Evolutionary conservation across 2,113 vertebrate species (phyloP), one percentile per base, ranked within the genome.

Genomic region (Anthoscopus minutus): DNA sequence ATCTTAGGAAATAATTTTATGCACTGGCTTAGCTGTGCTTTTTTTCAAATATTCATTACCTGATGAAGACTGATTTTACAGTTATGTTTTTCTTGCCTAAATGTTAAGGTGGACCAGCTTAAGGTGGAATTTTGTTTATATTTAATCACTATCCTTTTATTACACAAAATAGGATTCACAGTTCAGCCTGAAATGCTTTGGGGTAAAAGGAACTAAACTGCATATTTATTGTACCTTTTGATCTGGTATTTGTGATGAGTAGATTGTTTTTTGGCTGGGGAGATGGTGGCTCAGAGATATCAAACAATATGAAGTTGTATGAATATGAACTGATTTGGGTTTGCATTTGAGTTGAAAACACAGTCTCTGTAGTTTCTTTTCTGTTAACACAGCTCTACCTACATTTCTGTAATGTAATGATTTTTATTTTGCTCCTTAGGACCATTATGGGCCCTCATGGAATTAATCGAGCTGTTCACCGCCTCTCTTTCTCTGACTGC

Each of bases 381-480:
- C 0, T 35, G 3, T 50, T 71, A 71, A 15, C 28, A 18, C 5
- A 62, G 18, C 27, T 83, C 21, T 58, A 2, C 9, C 3, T 56
- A 6, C 4, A 1, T 57, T 45, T 88, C 54, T 82, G 9, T 70
- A 25, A 69, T 80, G 48, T 45, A 85, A 53, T 84, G 8, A 20
- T 16, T 85, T 81, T 44, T 71, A 5, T 62, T 92, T 81, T 74
- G 88, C 95, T 90, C 72, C 65, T 79, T 94, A 99, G 98, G 98
- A 98, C 97, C 22, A 98, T 98, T 89, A 99, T 99, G 98, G 98
- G 98, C 45, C 98, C 98, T 7, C 98, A 98, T 33, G 98, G 98
- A 93, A 98, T 98, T 95, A 98, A 97, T 89, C 98, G 98, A 87
- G 96, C 98, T 47, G 98, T 99, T 40, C 98, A 98, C 69, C 98